Conservation (phyloP, 2,888 invertebrate genomes). For the Orchesella flavescens region DNA sequence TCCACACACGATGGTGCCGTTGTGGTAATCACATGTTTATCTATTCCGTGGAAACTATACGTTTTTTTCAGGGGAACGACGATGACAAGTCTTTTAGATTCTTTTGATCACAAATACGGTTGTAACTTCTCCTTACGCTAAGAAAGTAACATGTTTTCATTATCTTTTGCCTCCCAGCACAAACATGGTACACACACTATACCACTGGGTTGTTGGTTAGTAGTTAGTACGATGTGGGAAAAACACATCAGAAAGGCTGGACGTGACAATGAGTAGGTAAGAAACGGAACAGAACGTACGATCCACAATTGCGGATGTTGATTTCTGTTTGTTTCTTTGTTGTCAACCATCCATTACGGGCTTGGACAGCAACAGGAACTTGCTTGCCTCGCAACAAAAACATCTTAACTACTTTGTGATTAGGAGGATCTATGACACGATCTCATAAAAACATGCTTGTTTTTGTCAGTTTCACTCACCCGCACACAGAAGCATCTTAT, state of each 20-base stretch:
- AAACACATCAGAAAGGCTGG: conserved; percentile 40
- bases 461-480: not conserved
- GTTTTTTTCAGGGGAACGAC: not conserved
- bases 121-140: conserved; percentile 12
- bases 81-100: conserved; percentile 4
- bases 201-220: no score
- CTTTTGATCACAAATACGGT: not conserved
- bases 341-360: conserved; percentile 56
- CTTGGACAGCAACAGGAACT: conserved; percentile 4
- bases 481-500: no score
- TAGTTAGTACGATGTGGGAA: conserved; percentile 53
- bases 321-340: conserved; percentile 54
- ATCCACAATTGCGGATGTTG: conserved; percentile 51
- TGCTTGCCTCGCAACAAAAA: not conserved
- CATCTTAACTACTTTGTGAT: conserved; percentile 2
- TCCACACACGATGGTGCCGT: conserved; percentile 11
- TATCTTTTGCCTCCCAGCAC: not conserved
- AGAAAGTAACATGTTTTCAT: conserved; percentile 16
- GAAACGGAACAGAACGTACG: conserved; percentile 13
- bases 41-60: conserved; percentile 32
- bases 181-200: not conserved
- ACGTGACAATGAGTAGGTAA: conserved; percentile 27
- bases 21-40: conserved; percentile 52
- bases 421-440: not conserved
- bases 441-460: conserved; percentile 20